Conservation (phyloP, 2,797 vertebrate genomes). For the Myotis daubentonii region DNA sequence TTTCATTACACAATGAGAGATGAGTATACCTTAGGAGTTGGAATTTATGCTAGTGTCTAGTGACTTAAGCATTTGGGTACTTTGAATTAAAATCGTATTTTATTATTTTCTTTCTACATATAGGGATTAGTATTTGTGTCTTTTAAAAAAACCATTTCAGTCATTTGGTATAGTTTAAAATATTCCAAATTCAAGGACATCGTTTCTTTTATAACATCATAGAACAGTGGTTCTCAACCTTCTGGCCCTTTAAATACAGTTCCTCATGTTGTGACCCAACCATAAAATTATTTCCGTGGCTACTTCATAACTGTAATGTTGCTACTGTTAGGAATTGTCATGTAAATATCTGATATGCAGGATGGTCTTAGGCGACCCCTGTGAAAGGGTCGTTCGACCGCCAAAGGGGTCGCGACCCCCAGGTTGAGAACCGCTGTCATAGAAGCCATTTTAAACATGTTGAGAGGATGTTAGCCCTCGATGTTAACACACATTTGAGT, state of each 20-base stretch:
- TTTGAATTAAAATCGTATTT: constrained; percentile 25
- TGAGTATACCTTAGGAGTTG: background rate
- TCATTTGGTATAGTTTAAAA: background rate
- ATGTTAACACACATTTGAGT: background rate
- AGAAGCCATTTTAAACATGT: background rate
- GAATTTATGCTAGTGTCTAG: background rate
- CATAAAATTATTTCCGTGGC: too few relatives aligned
- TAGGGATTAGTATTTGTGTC: background rate
- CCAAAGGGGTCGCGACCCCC: too few relatives aligned
- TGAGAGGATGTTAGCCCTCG: background rate
- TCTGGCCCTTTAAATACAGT: too few relatives aligned
- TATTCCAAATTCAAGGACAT: background rate
- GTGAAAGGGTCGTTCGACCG: too few relatives aligned
- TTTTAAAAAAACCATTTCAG: background rate
- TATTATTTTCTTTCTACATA: background rate
- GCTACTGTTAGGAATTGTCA: too few relatives aligned
- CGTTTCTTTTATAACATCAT: background rate
- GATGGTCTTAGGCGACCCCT: too few relatives aligned
- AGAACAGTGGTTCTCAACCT: too few relatives aligned
- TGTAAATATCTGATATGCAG: too few relatives aligned
- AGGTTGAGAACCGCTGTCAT: too few relatives aligned
- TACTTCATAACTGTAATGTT: too few relatives aligned
- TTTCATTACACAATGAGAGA: background rate
- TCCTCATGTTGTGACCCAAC: too few relatives aligned
- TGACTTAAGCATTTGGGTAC: background rate